Evolutionary conservation across 2,113 vertebrate genomes (phyloP), one percentile per base, ranked within the genome.

Genomic region (Vimba vimba): DNA sequence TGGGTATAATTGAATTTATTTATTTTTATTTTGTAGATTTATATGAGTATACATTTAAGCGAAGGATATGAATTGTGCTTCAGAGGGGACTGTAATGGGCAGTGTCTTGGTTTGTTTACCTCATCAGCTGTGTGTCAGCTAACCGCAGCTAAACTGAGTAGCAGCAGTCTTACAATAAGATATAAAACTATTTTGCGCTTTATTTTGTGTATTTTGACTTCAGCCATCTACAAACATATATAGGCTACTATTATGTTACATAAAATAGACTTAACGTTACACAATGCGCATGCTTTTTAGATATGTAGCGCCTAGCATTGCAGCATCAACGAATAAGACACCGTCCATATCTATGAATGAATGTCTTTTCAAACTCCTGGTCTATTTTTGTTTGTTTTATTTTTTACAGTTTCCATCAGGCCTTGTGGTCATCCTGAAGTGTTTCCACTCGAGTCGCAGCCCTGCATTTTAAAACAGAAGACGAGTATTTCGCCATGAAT

Each of bases 401-500:
- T 43, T 10, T 77, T 77, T 57, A 23, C 13, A 83, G 30, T 39
- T 25, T 73, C 27, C 19, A 73, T 57, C 66, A 71, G 66, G 12
- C 30, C 62, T 55, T 39, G 57, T 6, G 15, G 50, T 55, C 43
- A 81, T 62, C 33, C 39, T 27, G 39, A 66, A 7, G 43, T 36
- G 60, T 66, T 86, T 87, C 21, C 27, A 33, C 17, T 4, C 36
- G 79, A 92, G 71, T 89, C 73, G 91, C 90, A 93, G 89, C 90
- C 91, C 91, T 94, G 92, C 92, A 93, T 94, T 91, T 90, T 89
- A 93, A 89, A 91, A 60, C 75, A 86, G 90, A 91, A 90, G 91
- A 92, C 87, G 89, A 90, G 91, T 90, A 90, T 64, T 92, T 93
- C 87, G 92, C 89, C 88, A 93, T 93, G 92, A 94, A 91, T 90